Conservation (phyloP, 2,797 vertebrate genomes). For the Lepus townsendii region DNA sequence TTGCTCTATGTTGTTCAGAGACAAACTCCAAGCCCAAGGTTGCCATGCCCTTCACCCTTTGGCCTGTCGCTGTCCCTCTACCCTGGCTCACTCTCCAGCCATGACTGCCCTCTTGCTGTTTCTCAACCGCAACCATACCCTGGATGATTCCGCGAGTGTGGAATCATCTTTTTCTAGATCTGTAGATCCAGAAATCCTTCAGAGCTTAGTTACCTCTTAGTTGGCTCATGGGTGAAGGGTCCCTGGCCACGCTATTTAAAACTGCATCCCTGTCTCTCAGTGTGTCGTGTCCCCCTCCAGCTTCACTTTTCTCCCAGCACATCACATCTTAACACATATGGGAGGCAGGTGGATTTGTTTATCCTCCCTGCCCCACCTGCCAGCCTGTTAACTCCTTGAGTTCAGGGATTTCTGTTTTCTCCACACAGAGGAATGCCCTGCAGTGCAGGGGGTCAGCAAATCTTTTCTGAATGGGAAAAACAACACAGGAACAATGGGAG, state of each 20-base stretch:
- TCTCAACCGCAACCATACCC: background rate
- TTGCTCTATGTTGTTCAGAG: background rate
- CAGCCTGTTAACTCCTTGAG: background rate
- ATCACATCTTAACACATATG: background rate
- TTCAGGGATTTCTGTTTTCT: background rate
- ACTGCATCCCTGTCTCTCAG: rapidly evolving
- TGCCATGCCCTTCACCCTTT: background rate
- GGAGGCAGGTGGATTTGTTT: background rate
- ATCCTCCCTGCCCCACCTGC: background rate
- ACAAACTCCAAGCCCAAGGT: background rate
- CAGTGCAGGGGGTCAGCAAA: background rate
- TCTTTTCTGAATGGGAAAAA: background rate
- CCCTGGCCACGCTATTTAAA: background rate
- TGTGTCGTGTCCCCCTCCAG: background rate
- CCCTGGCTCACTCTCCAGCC: background rate
- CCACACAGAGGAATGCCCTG: background rate
- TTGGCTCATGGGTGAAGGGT: background rate
- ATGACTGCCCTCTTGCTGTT: background rate
- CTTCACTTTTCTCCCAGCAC: background rate
- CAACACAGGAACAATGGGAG: background rate
- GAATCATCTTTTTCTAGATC: background rate
- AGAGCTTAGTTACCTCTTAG: too few species aligned
- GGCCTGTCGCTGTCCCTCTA: rapidly evolving
- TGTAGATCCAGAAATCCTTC: background rate
- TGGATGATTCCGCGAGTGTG: background rate